These are phyloP conservation scores for Galaxea fascicularis DNA, from an alignment of 92 coral and sea anemone species.

Conservation along the genomic window DNA sequence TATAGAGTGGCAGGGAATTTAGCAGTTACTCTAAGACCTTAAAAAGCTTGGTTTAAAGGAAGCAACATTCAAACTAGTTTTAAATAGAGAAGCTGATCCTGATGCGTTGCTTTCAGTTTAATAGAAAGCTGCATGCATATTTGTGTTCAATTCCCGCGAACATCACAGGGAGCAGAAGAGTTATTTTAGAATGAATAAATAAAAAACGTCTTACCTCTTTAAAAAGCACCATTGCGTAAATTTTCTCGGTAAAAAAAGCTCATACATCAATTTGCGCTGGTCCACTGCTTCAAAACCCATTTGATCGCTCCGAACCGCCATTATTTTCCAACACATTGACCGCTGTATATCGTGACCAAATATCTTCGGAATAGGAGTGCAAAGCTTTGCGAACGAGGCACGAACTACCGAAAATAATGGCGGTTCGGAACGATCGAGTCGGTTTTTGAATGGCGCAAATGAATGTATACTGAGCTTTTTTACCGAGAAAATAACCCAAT, in stretches of 20 bases:
- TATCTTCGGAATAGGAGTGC: not conserved
- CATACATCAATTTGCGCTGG: not conserved
- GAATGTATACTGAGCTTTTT: not conserved
- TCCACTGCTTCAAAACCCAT: not conserved
- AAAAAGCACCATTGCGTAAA: slow-evolving; percentile 7
- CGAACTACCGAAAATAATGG: not conserved
- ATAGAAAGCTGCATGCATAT: not conserved
- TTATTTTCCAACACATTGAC: not conserved
- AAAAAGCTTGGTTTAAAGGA: too few species aligned
- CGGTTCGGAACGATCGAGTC: not conserved
- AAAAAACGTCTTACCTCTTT: slow-evolving; percentile 1
- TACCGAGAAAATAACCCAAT: not conserved
- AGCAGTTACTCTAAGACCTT: too few species aligned
- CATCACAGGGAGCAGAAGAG: not conserved
- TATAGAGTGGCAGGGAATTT: too few species aligned
- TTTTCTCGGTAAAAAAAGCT: not conserved
- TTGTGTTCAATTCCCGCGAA: not conserved
- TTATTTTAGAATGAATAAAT: not conserved
- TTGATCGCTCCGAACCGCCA: not conserved
- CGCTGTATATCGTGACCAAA: not conserved
- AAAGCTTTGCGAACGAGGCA: not conserved
- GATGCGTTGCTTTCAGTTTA: not conserved
- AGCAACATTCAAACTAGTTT: too few species aligned
- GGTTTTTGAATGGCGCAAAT: not conserved
- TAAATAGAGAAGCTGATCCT: not conserved